Evolutionary conservation across 2,797 vertebrate species (phyloP), one percentile per base, ranked within the genome.

Genomic region (Hozukius guyotensis): DNA sequence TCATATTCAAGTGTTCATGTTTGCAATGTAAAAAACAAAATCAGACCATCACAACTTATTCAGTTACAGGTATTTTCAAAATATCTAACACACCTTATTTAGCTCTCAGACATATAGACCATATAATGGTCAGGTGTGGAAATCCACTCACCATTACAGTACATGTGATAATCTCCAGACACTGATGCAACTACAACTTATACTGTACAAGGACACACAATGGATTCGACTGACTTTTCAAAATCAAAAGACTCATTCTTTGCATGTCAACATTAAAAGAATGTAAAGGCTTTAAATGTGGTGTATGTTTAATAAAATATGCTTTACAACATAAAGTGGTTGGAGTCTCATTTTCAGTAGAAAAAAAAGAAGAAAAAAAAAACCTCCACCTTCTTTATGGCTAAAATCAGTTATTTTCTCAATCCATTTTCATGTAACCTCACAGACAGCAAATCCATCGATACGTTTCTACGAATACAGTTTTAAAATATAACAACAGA

Each of bases 71-170:
- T 80, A 59, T 80, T 82, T 32, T 82, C 62, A 79, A 81, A 78
- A 46, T 36, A 80, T 79, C 60, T 72, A 80, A 81, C 77, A 78
- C 59, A 82, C 61, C 72, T 56, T 68, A 72, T 79, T 80, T 59
- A 81, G 64, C 80, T 85, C 76, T 75, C 80, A 79, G 71, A 90
- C 74, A 32, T 88, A 80, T 55, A 62, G 89, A 93, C 92, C 90
- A 93, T 93, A 90, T 91, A 80, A 92, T 92, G 92, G 91, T 85
- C 93, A 92, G 72, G 75, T 81, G 82, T 29, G 64, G 77, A 88
- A 84, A 83, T 84, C 72, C 80, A 86, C 72, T 87, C 80, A 79
- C 84, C 67, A 63, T 82, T 87, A 90, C 89, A 92, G 87, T 90
- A 88, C 86, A 75, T 42, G 66, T 88, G 88, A 89, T 85, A 71